Conservation (phyloP, 2,888 invertebrate species). For the Tortricodes alternella region DNA sequence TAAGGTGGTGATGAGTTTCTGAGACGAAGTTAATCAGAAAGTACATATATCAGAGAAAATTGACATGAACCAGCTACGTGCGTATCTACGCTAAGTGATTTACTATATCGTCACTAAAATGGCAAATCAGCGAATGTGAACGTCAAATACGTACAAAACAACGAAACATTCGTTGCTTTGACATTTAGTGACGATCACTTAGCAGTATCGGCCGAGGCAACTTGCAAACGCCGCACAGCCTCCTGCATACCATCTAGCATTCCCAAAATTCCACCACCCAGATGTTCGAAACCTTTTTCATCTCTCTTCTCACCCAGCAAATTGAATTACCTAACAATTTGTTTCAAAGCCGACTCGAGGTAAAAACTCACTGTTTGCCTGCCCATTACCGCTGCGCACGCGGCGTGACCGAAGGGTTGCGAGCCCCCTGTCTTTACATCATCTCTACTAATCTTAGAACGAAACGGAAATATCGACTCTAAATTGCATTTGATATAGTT, state of each 20-base stretch:
- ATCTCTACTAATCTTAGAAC: constrained; percentile 34
- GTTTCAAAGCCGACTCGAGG: constrained; percentile 33
- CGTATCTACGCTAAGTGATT: too few species aligned
- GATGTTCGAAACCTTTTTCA: constrained; percentile 25
- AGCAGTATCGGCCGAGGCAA: too few species aligned
- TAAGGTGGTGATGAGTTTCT: too few species aligned
- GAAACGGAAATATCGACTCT: constrained; percentile 22
- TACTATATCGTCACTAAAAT: too few species aligned
- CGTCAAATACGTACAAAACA: too few species aligned
- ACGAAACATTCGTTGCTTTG: too few species aligned
- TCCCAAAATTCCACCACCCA: constrained; percentile 14
- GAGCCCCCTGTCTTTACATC: constrained; percentile 46
- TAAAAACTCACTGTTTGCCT: constrained; percentile 60
- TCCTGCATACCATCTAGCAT: not conserved
- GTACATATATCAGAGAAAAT: too few species aligned
- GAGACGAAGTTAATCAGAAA: too few species aligned
- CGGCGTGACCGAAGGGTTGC: constrained; percentile 73
- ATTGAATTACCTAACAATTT: constrained; percentile 38
- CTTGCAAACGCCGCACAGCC: not conserved
- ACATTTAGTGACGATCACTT: too few species aligned
- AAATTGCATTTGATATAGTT: not conserved
- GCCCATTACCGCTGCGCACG: constrained; percentile 65
- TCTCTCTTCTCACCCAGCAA: constrained; percentile 34
- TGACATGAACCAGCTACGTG: too few species aligned
- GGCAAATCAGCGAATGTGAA: too few species aligned